Conservation (phyloP, 1,140 invertebrate species). For the Leptinotarsa lineolata region DNA sequence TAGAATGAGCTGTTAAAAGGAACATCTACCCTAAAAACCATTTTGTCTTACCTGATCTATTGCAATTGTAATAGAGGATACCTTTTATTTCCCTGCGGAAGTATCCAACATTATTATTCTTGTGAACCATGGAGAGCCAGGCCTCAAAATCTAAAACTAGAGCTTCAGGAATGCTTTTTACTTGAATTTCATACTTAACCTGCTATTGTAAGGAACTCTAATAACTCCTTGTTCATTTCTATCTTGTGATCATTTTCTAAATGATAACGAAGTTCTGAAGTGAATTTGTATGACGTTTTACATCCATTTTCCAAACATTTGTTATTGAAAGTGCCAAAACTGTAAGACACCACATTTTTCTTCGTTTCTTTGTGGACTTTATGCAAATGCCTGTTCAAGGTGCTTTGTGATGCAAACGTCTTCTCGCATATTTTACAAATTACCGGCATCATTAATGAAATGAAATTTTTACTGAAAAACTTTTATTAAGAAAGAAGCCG, state of each 20-base stretch:
- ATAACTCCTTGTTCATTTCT: background rate
- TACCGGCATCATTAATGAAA: constrained; percentile 1
- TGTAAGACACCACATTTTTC: background rate
- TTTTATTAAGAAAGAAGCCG: no score
- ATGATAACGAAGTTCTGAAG: background rate
- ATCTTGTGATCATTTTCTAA: background rate
- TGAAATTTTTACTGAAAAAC: no score
- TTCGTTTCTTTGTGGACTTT: background rate
- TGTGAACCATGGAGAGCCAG: background rate
- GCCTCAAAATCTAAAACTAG: background rate
- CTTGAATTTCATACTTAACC: background rate
- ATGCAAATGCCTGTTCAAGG: background rate
- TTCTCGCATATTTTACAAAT: background rate
- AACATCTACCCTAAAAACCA: no score
- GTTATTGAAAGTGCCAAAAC: background rate
- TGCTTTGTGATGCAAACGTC: background rate
- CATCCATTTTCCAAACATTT: background rate
- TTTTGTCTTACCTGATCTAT: background rate
- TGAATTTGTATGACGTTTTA: background rate
- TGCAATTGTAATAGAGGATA: background rate
- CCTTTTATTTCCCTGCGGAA: background rate
- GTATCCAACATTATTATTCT: background rate
- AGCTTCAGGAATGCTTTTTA: background rate
- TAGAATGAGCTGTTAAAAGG: no score
- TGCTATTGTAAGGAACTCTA: background rate